A percentile compares a stretch with the other conserved stretches of the same genome.
These are phyloP conservation scores for human DNA, from an alignment of 2,113 vertebrate species.

Conservation along the genomic window GRCh38 chr2:45016001-45016500, in stretches of 20 bases:
- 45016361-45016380: no score
- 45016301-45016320: not conserved
- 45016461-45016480: no score
- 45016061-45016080: not conserved
- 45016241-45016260: not conserved
- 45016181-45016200: not conserved
- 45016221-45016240: not conserved
- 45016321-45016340: not conserved
- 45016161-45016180: not conserved
- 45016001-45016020: constrained; percentile 50
- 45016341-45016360: no score
- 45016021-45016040: not conserved
- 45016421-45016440: no score
- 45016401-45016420: no score
- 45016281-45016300: not conserved
- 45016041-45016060: not conserved
- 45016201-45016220: not conserved
- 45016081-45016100: not conserved
- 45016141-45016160: not conserved
- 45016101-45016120: not conserved
- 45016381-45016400: no score
- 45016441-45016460: no score
- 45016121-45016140: not conserved
- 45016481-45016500: no score
- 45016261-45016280: not conserved